A percentile compares a stretch with the other conserved stretches of the same genome.
phyloP scores from a whole-genome alignment of 2,113 vertebrate genomes.

The Ameiurus melas region DNA sequence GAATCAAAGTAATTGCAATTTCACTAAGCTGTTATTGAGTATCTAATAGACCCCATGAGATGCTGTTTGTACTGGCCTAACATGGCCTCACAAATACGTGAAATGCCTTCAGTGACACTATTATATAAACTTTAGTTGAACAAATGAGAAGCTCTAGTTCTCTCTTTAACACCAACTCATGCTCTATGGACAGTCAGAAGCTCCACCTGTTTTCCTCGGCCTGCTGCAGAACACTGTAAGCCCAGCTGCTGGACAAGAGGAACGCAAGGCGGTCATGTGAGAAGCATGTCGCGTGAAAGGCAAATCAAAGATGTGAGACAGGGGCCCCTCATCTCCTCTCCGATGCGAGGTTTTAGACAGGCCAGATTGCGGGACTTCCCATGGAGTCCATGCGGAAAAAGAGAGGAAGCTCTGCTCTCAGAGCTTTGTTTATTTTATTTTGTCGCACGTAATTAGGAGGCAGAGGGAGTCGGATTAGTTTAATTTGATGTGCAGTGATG shows the following conservation, averaged over 20 bases:
- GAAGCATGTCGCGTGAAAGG: constrained; percentile 68
- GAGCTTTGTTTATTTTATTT: constrained; percentile 69
- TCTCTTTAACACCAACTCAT: constrained; percentile 44
- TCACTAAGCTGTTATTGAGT: constrained; percentile 76
- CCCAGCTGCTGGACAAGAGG: constrained; percentile 66
- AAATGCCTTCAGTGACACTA: constrained; percentile 37
- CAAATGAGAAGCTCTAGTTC: constrained; percentile 41
- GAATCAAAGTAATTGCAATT: constrained; percentile 81
- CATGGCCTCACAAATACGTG: constrained; percentile 64
- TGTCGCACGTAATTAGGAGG: constrained; percentile 60
- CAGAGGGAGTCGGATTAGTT: constrained; percentile 36
- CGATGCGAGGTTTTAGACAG: constrained; percentile 61
- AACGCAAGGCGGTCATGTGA: constrained; percentile 72
- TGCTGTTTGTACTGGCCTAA: constrained; percentile 63
- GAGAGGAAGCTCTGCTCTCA: constrained; percentile 35
- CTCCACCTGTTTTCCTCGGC: constrained; percentile 67
- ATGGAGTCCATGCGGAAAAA: constrained; percentile 44
- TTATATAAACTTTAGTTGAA: constrained; percentile 56
- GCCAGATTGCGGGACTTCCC: constrained; percentile 45
- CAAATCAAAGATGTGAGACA: constrained; percentile 62
- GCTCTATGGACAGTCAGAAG: constrained; percentile 36
- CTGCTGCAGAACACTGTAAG: constrained; percentile 30
- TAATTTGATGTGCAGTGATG: constrained; percentile 55
- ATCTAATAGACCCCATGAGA: constrained; percentile 76
- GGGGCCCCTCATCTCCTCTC: constrained; percentile 45